Percentiles rank a stretch among this genome's conserved stretches.
phyloP scores from a whole-genome alignment of 2,888 invertebrate genomes.

The Magallana nippona region DNA sequence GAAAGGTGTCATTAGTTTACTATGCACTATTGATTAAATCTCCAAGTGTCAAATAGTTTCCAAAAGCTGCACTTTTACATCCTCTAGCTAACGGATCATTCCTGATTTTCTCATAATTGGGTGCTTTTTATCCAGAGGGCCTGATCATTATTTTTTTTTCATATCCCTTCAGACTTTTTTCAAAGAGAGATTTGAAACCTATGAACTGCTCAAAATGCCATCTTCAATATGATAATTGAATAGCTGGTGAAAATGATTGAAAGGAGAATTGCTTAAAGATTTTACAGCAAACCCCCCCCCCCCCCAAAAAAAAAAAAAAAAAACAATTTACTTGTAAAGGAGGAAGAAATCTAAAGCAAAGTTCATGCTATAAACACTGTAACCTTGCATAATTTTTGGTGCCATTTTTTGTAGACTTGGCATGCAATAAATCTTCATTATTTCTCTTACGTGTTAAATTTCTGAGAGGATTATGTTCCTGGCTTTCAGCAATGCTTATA shows the following conservation, averaged over 20 bases:
- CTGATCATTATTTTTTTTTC: too few relatives aligned
- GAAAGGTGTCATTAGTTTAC: too few relatives aligned
- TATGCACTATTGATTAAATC: too few relatives aligned
- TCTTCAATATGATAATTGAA: slow-evolving; percentile 16
- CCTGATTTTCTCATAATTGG: too few relatives aligned
- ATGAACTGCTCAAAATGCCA: neutral
- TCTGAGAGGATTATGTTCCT: neutral
- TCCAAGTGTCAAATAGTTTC: too few relatives aligned
- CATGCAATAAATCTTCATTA: slow-evolving; percentile 16
- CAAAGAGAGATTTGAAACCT: too few relatives aligned
- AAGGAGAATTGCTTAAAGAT: slow-evolving; percentile 11
- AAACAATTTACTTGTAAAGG: neutral
- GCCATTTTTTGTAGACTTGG: neutral
- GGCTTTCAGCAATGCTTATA: neutral
- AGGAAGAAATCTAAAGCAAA: neutral
- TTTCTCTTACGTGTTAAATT: neutral
- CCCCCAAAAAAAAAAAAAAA: too few relatives aligned
- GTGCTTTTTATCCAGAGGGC: too few relatives aligned
- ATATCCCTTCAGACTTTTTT: too few relatives aligned
- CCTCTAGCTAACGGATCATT: too few relatives aligned
- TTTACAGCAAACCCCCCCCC: neutral
- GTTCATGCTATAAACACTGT: neutral
- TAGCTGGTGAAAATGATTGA: slow-evolving; percentile 2
- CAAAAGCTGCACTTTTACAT: too few relatives aligned
- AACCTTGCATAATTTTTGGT: neutral